phyloP scores from a whole-genome alignment of 2,888 invertebrate species.

The Polyommatus icarus region DNA sequence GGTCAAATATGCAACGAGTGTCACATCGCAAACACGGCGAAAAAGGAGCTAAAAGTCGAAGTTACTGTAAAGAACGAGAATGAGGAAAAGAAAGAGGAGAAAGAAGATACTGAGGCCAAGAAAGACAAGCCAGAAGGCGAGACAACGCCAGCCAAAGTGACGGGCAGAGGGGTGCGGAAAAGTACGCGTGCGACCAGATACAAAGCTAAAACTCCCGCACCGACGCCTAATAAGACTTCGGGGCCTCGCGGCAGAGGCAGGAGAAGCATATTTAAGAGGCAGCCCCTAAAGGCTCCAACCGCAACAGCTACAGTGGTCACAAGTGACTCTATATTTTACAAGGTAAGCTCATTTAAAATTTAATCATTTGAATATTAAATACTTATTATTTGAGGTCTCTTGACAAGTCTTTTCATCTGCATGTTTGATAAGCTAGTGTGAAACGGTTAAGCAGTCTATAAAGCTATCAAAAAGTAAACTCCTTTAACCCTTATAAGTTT shows the following conservation, averaged over 20 bases:
- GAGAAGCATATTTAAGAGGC: conserved; percentile 88
- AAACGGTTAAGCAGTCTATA: background rate
- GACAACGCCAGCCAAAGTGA: conserved; percentile 69
- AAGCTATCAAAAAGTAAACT: background rate
- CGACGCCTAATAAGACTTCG: conserved; percentile 54
- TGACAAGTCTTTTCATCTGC: too few relatives aligned
- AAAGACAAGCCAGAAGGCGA: conserved; percentile 60
- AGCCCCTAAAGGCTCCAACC: conserved; percentile 89
- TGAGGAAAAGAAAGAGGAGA: conserved; percentile 60
- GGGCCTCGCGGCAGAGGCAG: conserved; percentile 86
- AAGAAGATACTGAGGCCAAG: conserved; percentile 53
- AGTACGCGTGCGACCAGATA: conserved; percentile 81
- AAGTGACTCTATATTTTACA: conserved; percentile 85
- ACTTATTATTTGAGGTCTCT: background rate
- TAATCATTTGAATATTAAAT: background rate
- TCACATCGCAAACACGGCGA: conserved; percentile 72
- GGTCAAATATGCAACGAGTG: conserved; percentile 90
- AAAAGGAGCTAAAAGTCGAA: conserved; percentile 59
- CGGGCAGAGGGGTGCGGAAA: conserved; percentile 78
- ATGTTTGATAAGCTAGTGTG: background rate
- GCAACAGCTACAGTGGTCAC: conserved; percentile 91
- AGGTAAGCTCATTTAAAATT: conserved; percentile 41
- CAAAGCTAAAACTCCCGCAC: conserved; percentile 70
- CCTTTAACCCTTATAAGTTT: too few relatives aligned
- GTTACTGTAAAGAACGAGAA: conserved; percentile 54